Conservation (phyloP, 1,140 invertebrate species). For the Onthophagus taurus region DNA sequence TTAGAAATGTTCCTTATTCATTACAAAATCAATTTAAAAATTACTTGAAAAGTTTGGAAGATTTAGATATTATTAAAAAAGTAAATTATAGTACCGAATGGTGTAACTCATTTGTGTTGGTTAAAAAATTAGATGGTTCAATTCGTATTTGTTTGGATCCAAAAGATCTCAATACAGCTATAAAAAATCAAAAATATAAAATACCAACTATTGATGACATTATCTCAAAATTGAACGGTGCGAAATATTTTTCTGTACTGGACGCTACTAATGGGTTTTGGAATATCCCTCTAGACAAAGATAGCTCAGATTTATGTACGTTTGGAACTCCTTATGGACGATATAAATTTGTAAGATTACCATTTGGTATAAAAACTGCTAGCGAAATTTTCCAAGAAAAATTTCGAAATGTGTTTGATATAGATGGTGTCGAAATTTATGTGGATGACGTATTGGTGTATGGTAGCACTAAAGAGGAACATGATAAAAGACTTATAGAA, state of each 20-base stretch:
- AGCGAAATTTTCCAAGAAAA: constrained; percentile 28
- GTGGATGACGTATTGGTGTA: constrained; percentile 32
- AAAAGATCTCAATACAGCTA: constrained; percentile 7
- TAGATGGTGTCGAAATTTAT: constrained; percentile 23
- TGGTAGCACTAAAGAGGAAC: constrained; percentile 20
- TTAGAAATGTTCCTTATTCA: constrained; percentile 3
- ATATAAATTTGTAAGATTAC: constrained; percentile 17
- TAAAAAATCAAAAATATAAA: constrained; percentile 7
- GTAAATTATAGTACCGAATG: constrained; percentile 35
- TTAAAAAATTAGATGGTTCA: constrained; percentile 3
- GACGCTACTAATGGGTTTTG: constrained; percentile 38
- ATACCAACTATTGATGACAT: constrained; percentile 8
- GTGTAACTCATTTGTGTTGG: constrained; percentile 22
- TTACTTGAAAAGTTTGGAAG: not conserved
- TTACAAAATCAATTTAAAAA: constrained; percentile 7
- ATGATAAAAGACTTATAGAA: constrained; percentile 20
- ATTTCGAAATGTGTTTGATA: constrained; percentile 22
- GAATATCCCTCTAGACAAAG: constrained; percentile 34
- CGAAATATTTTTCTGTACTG: constrained; percentile 38
- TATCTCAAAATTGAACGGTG: constrained; percentile 27
- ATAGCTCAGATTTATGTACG: constrained; percentile 22
- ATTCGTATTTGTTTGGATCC: constrained; percentile 10
- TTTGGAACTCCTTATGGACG: constrained; percentile 21
- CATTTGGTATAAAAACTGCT: constrained; percentile 21
- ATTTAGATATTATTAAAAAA: constrained; percentile 26